Evolutionary conservation across 2,797 vertebrate genomes (phyloP), one percentile per base, ranked within the genome.

Genomic region (Protosalanx chinensis): DNA sequence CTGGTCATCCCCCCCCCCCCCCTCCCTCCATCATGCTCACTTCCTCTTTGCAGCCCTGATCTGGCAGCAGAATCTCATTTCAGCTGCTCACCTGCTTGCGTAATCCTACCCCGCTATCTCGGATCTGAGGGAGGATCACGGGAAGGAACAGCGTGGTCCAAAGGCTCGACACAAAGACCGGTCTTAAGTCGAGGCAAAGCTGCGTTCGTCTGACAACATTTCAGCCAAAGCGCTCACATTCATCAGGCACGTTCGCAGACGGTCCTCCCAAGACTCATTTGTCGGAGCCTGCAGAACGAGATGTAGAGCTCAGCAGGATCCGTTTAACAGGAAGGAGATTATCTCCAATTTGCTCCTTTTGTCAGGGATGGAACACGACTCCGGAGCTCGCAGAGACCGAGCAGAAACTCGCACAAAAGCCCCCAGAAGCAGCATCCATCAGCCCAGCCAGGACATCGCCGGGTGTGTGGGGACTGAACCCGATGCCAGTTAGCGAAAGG

Each of bases 211-310:
- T 69, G 70, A 74, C 73, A 78, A 82, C 30, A 79, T 68, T 79
- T 60, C 27, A 49, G 79, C 66, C 75, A 75, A 68, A 74, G 70
- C 79, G 41, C 41, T 46, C 7, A 77, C 53, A 77, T 61, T 80
- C 73, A 62, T 83, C 76, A 84, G 74, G 57, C 67, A 74, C 72
- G 46, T 84, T 81, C 35, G 79, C 83, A 82, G 72, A 60, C 73
- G 83, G 80, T 74, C 33, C 86, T 83, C 18, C 37, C 70, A 81
- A 56, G 61, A 75, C 74, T 84, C 76, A 65, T 41, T 15, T 46
- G 53, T 46, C 41, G 10, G 23, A n/a, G 41, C 41, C 12, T 46
- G 41, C 10, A 46, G 41, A 13, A 46, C 12, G 2, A 46, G 41
- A 46, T 46, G 41, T 46, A 46, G 41, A 46, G 41, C 41, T 46